Percentiles rank a stretch among this genome's conserved stretches.
These are phyloP conservation scores for Cottoperca gobio DNA, from an alignment of 2,797 vertebrate species.

Conservation along the genomic window DNA sequence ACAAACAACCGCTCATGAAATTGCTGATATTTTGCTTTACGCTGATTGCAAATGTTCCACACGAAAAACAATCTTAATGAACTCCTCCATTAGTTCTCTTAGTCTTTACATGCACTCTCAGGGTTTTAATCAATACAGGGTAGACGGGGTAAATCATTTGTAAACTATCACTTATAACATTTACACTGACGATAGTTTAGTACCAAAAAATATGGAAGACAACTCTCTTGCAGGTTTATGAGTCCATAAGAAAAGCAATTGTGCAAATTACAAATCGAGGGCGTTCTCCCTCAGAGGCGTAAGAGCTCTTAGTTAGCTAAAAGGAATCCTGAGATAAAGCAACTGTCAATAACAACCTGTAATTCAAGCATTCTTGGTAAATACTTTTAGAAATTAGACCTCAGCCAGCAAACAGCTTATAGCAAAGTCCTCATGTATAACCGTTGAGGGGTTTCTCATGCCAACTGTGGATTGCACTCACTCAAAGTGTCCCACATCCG, in stretches of 20 bases:
- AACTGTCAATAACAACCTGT: constrained; percentile 45
- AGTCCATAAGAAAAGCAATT: constrained; percentile 49
- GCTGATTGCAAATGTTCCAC: constrained; percentile 4
- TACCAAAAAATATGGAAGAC: constrained; percentile 74
- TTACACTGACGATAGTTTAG: constrained; percentile 45
- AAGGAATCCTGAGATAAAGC: constrained; percentile 78
- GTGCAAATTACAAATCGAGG: constrained; percentile 76
- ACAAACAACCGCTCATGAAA: constrained; percentile 5
- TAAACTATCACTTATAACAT: constrained; percentile 49
- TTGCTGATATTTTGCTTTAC: constrained; percentile 27
- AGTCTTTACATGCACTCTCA: constrained; percentile 50
- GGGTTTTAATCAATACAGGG: constrained; percentile 13
- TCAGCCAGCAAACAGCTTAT: neutral
- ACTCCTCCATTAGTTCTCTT: constrained; percentile 14
- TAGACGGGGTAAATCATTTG: constrained; percentile 53
- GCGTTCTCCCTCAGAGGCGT: constrained; percentile 51
- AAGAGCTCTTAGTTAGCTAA: constrained; percentile 49
- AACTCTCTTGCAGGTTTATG: constrained; percentile 35
- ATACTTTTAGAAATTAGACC: constrained; percentile 20
- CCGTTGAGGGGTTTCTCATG: neutral
- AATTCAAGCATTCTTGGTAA: constrained; percentile 28
- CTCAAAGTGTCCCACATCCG: neutral
- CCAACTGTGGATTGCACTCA: neutral
- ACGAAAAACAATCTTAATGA: constrained; percentile 21
- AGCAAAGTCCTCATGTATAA: neutral